Conservation (phyloP, 53 echinoderm and acorn worm genomes). For the Henricia sp. region DNA sequence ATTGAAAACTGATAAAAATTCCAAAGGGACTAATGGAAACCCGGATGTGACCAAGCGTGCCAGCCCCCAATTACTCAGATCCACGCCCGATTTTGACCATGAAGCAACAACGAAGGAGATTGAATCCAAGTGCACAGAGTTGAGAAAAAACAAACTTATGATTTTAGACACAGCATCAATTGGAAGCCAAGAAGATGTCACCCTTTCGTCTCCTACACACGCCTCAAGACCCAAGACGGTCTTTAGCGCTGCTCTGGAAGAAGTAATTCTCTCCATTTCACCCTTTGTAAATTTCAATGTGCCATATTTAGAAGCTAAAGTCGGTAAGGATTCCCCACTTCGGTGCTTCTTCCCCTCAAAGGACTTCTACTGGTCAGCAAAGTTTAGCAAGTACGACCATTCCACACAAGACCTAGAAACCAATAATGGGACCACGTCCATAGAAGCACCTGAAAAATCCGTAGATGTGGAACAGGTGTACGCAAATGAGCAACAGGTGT, state of each 20-base stretch:
- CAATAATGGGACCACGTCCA: neutral
- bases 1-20: no score
- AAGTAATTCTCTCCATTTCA: conserved; percentile 68
- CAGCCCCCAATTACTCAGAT: neutral
- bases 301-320: conserved; percentile 79
- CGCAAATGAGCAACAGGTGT: no score
- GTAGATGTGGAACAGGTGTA: no score
- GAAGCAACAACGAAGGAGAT: conserved; percentile 58
- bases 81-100: conserved; percentile 53
- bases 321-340: conserved; percentile 69
- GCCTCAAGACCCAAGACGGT: neutral
- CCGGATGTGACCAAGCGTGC: neutral
- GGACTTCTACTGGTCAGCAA: conserved; percentile 78
- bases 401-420: neutral
- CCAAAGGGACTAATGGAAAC: neutral
- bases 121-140: conserved; percentile 35
- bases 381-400: conserved; percentile 19
- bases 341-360: conserved; percentile 65
- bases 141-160: conserved; percentile 20
- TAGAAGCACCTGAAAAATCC: no score
- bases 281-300: conserved; percentile 65
- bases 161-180: conserved; percentile 19
- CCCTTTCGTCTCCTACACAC: neutral
- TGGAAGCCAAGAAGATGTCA: conserved; percentile 43
- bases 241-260: conserved; percentile 57